Percentiles rank a stretch among this genome's conserved stretches.
These are phyloP conservation scores for Thamnophis elegans DNA, from an alignment of 2,797 vertebrate species.

Conservation along the genomic window DNA sequence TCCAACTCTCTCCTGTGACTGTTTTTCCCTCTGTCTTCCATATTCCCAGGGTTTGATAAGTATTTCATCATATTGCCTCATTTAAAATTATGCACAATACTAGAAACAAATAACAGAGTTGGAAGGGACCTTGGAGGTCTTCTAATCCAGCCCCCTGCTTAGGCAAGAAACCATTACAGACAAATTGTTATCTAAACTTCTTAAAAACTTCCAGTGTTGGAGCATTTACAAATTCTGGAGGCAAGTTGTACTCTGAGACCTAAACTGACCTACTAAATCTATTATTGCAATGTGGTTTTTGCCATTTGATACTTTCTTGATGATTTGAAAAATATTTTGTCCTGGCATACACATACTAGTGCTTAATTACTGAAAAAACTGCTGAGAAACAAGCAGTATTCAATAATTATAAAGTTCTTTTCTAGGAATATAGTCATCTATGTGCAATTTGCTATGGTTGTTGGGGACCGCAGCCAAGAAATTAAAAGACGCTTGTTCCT, in stretches of 20 bases:
- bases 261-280: not conserved
- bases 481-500: too few relatives aligned
- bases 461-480: conserved; percentile 2
- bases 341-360: not conserved
- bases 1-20: not conserved
- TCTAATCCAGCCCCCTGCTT: too few relatives aligned
- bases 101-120: too few relatives aligned
- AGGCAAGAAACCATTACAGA: too few relatives aligned
- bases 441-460: conserved; percentile 35
- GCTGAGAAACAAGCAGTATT: conserved; percentile 36
- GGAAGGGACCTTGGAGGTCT: too few relatives aligned
- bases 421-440: conserved; percentile 39
- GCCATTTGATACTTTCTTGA: not conserved
- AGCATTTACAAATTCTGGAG: too few relatives aligned
- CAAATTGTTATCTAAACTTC: too few relatives aligned
- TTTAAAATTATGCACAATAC: not conserved
- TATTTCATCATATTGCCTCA: not conserved
- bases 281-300: not conserved
- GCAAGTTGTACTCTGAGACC: not conserved
- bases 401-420: conserved; percentile 13
- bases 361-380: conserved; percentile 42
- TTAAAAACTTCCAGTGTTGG: too few relatives aligned
- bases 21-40: not conserved
- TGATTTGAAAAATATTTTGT: conserved; percentile 3
- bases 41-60: not conserved